Percentiles rank a stretch among this genome's conserved stretches.
Conservation (phyloP, 2,888 invertebrate species). For the Clunio marinus region DNA sequence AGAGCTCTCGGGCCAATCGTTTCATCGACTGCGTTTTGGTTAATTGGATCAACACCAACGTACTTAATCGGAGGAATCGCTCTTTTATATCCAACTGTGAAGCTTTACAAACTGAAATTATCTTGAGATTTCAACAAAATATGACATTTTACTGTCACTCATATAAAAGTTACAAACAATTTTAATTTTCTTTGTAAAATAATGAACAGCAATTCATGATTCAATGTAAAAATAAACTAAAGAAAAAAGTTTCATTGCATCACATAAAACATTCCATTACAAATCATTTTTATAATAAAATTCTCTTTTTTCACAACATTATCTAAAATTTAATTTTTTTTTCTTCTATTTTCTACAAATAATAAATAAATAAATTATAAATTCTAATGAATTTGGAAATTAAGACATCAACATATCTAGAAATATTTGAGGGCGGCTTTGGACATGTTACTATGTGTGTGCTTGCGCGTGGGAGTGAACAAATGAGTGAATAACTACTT, state of each 20-base stretch:
- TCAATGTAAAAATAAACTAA: too few species aligned
- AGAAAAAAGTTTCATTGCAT: too few species aligned
- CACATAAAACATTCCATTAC: too few species aligned
- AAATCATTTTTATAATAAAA: background rate
- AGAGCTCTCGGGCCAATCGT: slow-evolving; percentile 86
- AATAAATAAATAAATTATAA: background rate
- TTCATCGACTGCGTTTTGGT: slow-evolving; percentile 89
- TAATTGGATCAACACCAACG: slow-evolving; percentile 75
- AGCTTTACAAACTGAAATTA: slow-evolving; percentile 52
- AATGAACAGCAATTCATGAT: too few species aligned
- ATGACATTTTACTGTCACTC: background rate
- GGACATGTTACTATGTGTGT: background rate
- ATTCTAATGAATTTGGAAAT: background rate
- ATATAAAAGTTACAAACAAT: too few species aligned
- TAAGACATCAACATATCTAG: background rate
- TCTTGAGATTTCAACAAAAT: slow-evolving; percentile 16
- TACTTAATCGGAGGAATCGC: slow-evolving; percentile 75
- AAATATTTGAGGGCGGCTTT: slow-evolving; percentile 6
- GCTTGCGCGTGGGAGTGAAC: too few species aligned
- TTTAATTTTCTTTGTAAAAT: too few species aligned
- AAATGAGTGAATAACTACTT: too few species aligned
- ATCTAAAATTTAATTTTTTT: slow-evolving; percentile 8
- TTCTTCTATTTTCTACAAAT: slow-evolving; percentile 20
- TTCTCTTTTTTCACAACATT: background rate
- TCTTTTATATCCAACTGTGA: slow-evolving; percentile 71